Evolutionary conservation across 2,888 invertebrate species (phyloP), one percentile per base, ranked within the genome.

Genomic region (Netelia fuscicornis): DNA sequence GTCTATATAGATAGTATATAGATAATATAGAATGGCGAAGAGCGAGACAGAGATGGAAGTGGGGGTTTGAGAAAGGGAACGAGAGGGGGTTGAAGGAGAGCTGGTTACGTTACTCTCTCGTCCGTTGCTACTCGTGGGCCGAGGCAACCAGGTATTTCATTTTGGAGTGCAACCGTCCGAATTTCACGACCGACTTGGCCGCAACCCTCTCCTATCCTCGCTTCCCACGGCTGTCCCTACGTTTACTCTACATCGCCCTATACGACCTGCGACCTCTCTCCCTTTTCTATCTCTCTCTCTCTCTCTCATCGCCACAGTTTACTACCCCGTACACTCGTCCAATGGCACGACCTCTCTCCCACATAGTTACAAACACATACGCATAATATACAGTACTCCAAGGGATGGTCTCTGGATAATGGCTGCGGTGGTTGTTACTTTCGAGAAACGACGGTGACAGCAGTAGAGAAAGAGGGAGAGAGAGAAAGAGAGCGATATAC

Each of bases 151-250:
- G 82, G 82, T 85, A 85, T 85, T 85, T 85, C 85, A 85, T 85
- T 85, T 85, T 75, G 82, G 82, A 71, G 79, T 80, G 85, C 85
- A 82, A 82, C 82, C 82, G 85, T 85, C 82, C 85, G 82, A 85
- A 85, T 85, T 85, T 85, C 85, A 85, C 85, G 85, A 85, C 75
- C 74, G 82, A 85, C 85, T 85, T 85, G 82, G 79, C 85, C 85
- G 67, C 82, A 85, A 80, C 75, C 75, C 82, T 81, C 81, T 42
- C 25, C 68, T 79, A 64, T 42, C 48, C 37, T 65, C 71, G 74
- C 62, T 60, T 76, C 68, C 70, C 75, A 75, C 71, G 44, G 17
- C 80, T 72, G 72, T 65, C 48, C 56, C 54, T 75, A 6, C 65
- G 71, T 71, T 79, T 71, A 70, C 78, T 70, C 70, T 67, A 23